A percentile compares a stretch with the other conserved stretches of the same genome.
Evolutionary conservation across 2,888 invertebrate genomes (phyloP).

Genomic region (Steinernema scapterisci): DNA sequence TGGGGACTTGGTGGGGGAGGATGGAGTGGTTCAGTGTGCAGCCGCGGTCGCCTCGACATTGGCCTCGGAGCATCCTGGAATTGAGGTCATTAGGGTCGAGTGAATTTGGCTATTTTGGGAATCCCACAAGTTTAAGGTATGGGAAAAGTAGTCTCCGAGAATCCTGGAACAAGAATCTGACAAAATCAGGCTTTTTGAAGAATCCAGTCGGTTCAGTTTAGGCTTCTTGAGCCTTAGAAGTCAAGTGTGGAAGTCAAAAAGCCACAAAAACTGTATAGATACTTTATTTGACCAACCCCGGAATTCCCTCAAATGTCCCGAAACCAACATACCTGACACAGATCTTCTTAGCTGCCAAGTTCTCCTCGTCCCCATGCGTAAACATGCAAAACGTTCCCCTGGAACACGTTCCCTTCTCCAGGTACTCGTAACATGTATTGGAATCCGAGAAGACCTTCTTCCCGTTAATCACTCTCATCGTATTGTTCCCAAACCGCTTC

Average conservation of each 20-base stretch:
- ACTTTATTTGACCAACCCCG: too few relatives aligned
- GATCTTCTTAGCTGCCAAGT: conserved; percentile 38
- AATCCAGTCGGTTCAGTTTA: too few relatives aligned
- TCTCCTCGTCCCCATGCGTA: conserved; percentile 45
- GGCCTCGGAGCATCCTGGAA: conserved; percentile 43
- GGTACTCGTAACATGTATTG: conserved; percentile 46
- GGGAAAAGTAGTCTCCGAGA: background rate
- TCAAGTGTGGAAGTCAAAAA: too few relatives aligned
- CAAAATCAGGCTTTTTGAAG: too few relatives aligned
- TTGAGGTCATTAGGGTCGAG: background rate
- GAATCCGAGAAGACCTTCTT: conserved; percentile 43
- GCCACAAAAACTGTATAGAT: too few relatives aligned
- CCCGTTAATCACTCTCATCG: conserved; percentile 42
- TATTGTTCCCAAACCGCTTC: conserved; percentile 32
- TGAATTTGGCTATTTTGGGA: too few relatives aligned
- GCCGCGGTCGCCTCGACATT: conserved; percentile 42
- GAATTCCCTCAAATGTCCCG: too few relatives aligned
- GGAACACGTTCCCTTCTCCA: conserved; percentile 37
- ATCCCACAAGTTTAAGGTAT: too few relatives aligned
- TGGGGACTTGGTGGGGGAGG: conserved; percentile 45
- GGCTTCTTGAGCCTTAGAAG: too few relatives aligned
- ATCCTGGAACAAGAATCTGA: too few relatives aligned
- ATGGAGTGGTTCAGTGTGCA: conserved; percentile 40
- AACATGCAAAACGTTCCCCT: conserved; percentile 51
- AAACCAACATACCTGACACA: conserved; percentile 45